Percentiles rank a stretch among this genome's conserved stretches.
Conservation (phyloP, 2,797 vertebrate genomes). For the Rhodeus uyekii region DNA sequence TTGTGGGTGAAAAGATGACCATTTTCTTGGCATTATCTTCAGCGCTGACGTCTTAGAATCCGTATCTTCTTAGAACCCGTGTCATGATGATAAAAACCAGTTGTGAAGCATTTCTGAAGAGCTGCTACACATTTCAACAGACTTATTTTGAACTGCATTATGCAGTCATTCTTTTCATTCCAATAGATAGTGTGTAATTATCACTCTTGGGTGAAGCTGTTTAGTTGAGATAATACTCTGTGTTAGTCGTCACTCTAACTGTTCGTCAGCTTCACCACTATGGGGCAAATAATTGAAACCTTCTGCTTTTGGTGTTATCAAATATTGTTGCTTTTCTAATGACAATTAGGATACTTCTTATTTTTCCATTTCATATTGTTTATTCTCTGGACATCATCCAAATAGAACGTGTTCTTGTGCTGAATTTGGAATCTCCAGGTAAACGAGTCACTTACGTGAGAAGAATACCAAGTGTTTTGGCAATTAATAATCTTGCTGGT, state of each 20-base stretch:
- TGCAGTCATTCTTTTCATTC: neutral
- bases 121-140: neutral
- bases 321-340: neutral
- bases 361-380: neutral
- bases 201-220: neutral
- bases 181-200: neutral
- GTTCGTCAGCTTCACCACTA: neutral
- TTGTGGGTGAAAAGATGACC: too few relatives aligned
- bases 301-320: neutral
- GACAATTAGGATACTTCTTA: neutral
- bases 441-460: neutral
- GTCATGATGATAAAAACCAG: neutral
- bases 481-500: constrained; percentile 3
- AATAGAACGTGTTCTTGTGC: neutral
- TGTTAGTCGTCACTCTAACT: neutral
- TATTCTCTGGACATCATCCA: neutral
- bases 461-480: neutral
- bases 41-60: neutral
- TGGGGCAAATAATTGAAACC: neutral
- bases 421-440: neutral
- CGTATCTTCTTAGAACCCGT: constrained; percentile 8
- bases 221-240: neutral
- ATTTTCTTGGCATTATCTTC: neutral
- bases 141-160: constrained; percentile 2
- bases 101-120: neutral